Evolutionary conservation across 2,113 vertebrate species (phyloP), one percentile per base, ranked within the genome.

Genomic region (Ellobius talpinus): DNA sequence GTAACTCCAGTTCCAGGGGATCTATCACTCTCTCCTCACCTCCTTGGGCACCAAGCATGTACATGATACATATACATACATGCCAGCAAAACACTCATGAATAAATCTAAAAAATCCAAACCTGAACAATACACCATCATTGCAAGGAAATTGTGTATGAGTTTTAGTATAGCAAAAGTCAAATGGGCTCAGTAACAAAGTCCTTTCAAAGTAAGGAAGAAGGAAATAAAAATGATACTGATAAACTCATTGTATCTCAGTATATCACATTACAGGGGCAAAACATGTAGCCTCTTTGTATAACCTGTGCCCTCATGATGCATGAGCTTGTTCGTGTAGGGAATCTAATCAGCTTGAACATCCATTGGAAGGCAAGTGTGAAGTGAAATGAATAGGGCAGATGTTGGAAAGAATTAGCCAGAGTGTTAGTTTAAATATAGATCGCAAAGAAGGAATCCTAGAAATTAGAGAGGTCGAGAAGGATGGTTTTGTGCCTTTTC

Each of bases 141-240:
- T 87, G 86, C 63, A 79, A 76, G 82, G 63, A 89, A 87, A 84
- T 84, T 26, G 74, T 88, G 61, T 31, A 0, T 82, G 70, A 61
- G 45, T 93, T 92, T 94, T 82, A 89, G 12, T 36, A 65, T 26
- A 90, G 21, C 19, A 52, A 26, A 90, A 45, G 39, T 87, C 11
- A 91, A 95, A 91, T 17, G 47, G 39, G 42, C 31, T 88, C 31
- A 66, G 29, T 45, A 93, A 87, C 55, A 39, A 50, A 66, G 65
- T 87, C 12, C 26, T 77, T 94, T 87, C 24, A 94, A 94, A 74
- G 61, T 74, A 72, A 94, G 33, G 39, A 95, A 94, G 74, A 87
- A 61, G 77, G 52, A 96, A 93, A 85, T 66, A 81, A 90, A 86
- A 79, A 65, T 70, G n/a, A 36, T 76, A 85, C n/a, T 29, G 85